These are phyloP conservation scores for Sigmodon hispidus DNA, from an alignment of 2,113 vertebrate genomes.

Conservation along the genomic window DNA sequence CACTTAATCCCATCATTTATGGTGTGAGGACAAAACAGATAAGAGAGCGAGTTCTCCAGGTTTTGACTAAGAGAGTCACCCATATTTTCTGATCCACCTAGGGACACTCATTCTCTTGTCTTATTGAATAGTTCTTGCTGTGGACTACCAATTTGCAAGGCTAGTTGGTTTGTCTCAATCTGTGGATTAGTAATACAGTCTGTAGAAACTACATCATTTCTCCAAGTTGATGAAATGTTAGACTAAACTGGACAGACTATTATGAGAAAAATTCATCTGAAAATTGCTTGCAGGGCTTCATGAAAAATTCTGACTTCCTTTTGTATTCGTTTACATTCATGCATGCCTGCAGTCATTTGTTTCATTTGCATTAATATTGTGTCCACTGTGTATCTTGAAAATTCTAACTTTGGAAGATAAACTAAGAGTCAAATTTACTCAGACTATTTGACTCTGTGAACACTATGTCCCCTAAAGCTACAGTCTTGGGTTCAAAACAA, in stretches of 20 bases:
- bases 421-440: neutral
- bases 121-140: neutral
- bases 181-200: neutral
- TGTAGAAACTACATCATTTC: neutral
- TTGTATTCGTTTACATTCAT: neutral
- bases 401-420: neutral
- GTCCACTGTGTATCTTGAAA: neutral
- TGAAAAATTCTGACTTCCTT: neutral
- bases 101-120: neutral
- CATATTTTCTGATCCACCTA: neutral
- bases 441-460: neutral
- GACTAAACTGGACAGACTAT: neutral
- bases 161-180: neutral
- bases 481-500: neutral
- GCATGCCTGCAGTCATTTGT: neutral
- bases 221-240: neutral
- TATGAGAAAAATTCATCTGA: neutral
- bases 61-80: neutral
- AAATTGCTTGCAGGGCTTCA: neutral
- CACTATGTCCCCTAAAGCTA: neutral
- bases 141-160: neutral
- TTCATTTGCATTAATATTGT: neutral
- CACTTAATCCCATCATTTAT: slow-evolving; percentile 66
- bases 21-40: slow-evolving; percentile 37
- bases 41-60: neutral